Conservation (phyloP, 2,113 vertebrate genomes). For the Colius striatus region DNA sequence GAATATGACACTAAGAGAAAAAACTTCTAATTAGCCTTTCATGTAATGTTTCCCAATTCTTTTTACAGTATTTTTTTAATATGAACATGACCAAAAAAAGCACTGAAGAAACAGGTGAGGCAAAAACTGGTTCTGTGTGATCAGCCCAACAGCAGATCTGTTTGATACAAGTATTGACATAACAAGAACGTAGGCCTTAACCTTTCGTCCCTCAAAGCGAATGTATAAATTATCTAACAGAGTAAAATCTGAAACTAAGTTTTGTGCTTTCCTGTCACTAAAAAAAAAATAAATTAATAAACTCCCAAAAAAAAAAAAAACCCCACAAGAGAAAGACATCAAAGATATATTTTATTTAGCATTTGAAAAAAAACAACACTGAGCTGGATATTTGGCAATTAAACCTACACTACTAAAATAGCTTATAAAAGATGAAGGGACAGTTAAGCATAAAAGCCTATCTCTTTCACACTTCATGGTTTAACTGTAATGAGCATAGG, state of each 20-base stretch:
- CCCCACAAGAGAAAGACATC: not conserved
- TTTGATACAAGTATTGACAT: not conserved
- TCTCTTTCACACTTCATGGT: not conserved
- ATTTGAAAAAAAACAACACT: not conserved
- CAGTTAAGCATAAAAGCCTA: not conserved
- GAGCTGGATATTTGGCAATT: not conserved
- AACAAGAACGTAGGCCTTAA: not conserved
- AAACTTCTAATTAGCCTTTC: not conserved
- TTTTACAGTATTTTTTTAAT: not conserved
- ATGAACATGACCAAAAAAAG: not conserved
- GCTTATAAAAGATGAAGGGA: not conserved
- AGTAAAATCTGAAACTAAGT: not conserved
- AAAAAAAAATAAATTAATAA: not conserved
- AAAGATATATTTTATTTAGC: slow-evolving; percentile 52
- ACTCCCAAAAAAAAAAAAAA: not conserved
- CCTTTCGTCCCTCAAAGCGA: not conserved
- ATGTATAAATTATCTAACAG: not conserved
- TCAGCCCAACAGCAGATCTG: not conserved
- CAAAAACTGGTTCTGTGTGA: not conserved
- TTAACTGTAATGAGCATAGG: not conserved
- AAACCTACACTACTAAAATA: not conserved
- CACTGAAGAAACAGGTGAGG: not conserved
- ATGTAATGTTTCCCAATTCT: not conserved
- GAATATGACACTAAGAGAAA: not conserved
- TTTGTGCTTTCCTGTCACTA: not conserved